Base-by-base conservation (phyloP, 2,113 vertebrate genomes). In the Laticauda laticaudata region DNA sequence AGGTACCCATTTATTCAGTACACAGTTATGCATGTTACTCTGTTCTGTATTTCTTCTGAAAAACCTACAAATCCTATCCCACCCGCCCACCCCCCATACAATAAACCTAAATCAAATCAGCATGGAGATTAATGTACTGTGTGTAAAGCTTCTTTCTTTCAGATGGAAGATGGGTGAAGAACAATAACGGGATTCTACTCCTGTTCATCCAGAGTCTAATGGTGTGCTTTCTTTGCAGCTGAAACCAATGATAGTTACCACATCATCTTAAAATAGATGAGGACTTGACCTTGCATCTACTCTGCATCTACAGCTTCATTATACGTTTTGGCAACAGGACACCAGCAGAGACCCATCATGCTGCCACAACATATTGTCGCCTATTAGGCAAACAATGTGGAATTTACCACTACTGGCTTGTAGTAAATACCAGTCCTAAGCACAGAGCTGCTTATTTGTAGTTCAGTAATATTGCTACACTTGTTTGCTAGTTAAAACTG, bases 191-290 rank as follows among this genome's bases (percentile, higher is more conserved):
- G 23, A 34, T 92, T 92, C 29, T n/a, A 29, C 29, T 1, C 39
- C 2, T 6, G 59, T 81, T 7, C 43, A 8, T 1, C 0, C 0
- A 7, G 3, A 61, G 20, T 43, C 95, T 96, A 86, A 95, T 7
- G 4, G 91, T 87, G 20, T 93, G 10, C 54, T 95, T 96, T 64
- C 61, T 94, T 95, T 92, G n/a, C 98, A 99, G 99, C 99, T 93
- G 98, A 99, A 97, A 98, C 98, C 90, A 98, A 95, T 57, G 99
- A 99, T 8, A 98, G 98, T 95, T 99, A 99, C 97, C 98, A 99
- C 96, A 98, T 99, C 96, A 99, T 99, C 97, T 94, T 99, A 92
- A 99, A 99, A 95, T 99, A 98, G 98, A 95, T 90, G n/a, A 51
- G 51, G 55, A 88, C 7, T 0, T 0, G 86, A 87, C n/a, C 0